Conservation (phyloP, 1,140 invertebrate species). For the Heliconius hermathena region DNA sequence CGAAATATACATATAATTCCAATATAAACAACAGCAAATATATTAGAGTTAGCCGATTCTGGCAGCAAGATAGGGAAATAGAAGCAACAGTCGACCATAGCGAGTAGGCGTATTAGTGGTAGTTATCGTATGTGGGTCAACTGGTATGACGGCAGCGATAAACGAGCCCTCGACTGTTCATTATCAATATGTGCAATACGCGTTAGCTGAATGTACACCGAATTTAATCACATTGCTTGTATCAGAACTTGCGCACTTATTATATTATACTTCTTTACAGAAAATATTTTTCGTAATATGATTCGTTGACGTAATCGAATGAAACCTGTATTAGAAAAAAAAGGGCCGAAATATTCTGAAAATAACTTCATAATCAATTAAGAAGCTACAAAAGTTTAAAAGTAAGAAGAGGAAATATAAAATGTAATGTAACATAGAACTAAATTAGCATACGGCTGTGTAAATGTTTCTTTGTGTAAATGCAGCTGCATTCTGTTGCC, state of each 20-base stretch:
- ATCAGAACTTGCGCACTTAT: background rate
- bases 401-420: background rate
- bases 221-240: background rate
- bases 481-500: slow-evolving; percentile 66
- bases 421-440: background rate
- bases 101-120: slow-evolving; percentile 68
- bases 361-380: background rate
- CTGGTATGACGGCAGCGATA: slow-evolving; percentile 76
- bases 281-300: background rate
- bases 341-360: background rate
- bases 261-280: background rate
- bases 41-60: slow-evolving; percentile 40
- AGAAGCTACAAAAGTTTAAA: background rate
- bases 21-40: slow-evolving; percentile 34
- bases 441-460: slow-evolving; percentile 4
- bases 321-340: background rate
- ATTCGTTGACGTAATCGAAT: background rate
- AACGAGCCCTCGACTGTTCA: slow-evolving; percentile 69
- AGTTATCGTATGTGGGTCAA: slow-evolving; percentile 76
- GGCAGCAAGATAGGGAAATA: slow-evolving; percentile 30
- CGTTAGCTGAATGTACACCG: slow-evolving; percentile 25
- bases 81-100: slow-evolving; percentile 12
- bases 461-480: slow-evolving; percentile 41
- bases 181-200: slow-evolving; percentile 72
- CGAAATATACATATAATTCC: background rate